Percentiles rank a stretch among this genome's conserved stretches.
These are phyloP conservation scores for Euclidia mi DNA, from an alignment of 2,888 invertebrate species.

Conservation along the genomic window DNA sequence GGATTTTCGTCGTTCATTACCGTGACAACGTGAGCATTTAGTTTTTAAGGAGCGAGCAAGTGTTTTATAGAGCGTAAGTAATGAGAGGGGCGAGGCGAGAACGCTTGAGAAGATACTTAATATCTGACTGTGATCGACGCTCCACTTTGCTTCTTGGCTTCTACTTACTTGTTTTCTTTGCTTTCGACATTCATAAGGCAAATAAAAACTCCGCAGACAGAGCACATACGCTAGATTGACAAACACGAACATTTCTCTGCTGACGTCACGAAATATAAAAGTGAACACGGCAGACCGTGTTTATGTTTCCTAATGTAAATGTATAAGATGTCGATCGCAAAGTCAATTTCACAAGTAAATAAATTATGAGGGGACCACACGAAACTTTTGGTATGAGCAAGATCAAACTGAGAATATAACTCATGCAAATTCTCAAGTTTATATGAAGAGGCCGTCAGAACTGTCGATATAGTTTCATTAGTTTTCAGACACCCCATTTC, in stretches of 20 bases:
- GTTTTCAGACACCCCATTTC: constrained; percentile 50
- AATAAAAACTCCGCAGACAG: constrained; percentile 15
- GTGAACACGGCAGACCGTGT: constrained; percentile 33
- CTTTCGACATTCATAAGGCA: background rate
- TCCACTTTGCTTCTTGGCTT: constrained; percentile 3
- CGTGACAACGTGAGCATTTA: constrained; percentile 37
- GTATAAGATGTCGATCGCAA: constrained; percentile 48
- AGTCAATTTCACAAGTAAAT: constrained; percentile 59
- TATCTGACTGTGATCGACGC: background rate
- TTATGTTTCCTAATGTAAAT: constrained; percentile 35
- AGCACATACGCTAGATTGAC: constrained; percentile 17
- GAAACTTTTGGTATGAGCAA: constrained; percentile 62
- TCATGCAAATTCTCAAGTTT: constrained; percentile 72
- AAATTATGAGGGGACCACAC: constrained; percentile 56
- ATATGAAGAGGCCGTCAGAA: constrained; percentile 57
- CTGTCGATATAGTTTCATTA: constrained; percentile 57
- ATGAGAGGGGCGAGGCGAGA: constrained; percentile 11
- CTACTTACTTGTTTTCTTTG: background rate
- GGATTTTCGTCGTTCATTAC: constrained; percentile 49
- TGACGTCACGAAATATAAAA: constrained; percentile 33
- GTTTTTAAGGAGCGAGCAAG: constrained; percentile 32
- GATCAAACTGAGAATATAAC: constrained; percentile 69
- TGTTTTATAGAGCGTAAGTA: constrained; percentile 30
- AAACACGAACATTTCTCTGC: constrained; percentile 25
- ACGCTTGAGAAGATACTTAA: background rate